Evolutionary conservation across 2,888 invertebrate species (phyloP), one percentile per base, ranked within the genome.

Genomic region (Athalia cordata): DNA sequence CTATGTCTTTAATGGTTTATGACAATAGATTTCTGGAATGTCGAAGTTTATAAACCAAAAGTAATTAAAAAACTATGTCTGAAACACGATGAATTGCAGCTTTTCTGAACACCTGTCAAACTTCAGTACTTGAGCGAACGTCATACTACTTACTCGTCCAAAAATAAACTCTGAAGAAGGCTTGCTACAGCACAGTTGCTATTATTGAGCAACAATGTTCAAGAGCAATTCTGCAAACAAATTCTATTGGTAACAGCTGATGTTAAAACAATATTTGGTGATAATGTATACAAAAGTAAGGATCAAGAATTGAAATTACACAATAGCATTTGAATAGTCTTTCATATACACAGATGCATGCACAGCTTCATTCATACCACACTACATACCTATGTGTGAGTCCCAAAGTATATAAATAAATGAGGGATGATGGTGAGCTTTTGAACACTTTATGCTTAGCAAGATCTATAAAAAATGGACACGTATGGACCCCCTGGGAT

Each of bases 51-150:
- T 8, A 29, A 55, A 55, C 52, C 11, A n/a, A 57, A 61, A 13
- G 8, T 29, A 29, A 1, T 29, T 29, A 29, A 8, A 45, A 72
- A 59, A 57, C 57, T 45, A 61, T 61, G 57, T 13, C 13, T 5
- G 61, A 61, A 43, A n/a, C 55, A 49, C 45, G 47, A 9, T 75
- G 75, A 62, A 75, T 75, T 64, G 75, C 75, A 64, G 50, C 49
- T 75, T 70, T 70, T 57, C 13, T 49, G 15, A 77, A 68, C 68
- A 78, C 70, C 78, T 76, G 78, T 78, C 78, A 78, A 78, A 72
- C 55, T 76, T 45, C 62, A 13, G 64, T 8, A 70, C 52, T 59
- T 43, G 57, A 77, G 55, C n/a, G 74, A 78, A 78, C 78, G 78
- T 78, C 78, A 78, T 77, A 66, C 52, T 57, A 61, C 47, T 72